Evolutionary conservation across 2,797 vertebrate genomes (phyloP), one percentile per base, ranked within the genome.

Genomic region (Karalla daura): DNA sequence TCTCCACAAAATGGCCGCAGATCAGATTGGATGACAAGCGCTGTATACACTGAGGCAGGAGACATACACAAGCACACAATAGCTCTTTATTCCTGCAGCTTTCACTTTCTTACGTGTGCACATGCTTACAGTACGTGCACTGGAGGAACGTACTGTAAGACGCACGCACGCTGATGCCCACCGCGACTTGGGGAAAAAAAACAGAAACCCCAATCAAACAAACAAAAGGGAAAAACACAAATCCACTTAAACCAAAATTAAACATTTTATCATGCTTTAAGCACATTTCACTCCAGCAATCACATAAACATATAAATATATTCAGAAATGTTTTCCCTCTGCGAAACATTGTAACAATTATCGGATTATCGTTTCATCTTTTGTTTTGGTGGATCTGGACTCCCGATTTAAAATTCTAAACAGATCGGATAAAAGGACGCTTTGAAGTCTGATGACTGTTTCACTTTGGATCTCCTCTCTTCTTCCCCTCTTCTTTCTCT

Each of bases 181-280:
- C 49, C 23, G 40, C 41, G 66, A 63, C 56, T 72, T 2, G 28
- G n/a, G n/a, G n/a, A 30, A 30, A 30, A 30, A 30, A 69, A 41
- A 62, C 78, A 53, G 63, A 70, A 49, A 47, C 13, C 23, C 39
- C 44, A 33, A 45, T 69, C 58, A 53, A 72, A 86, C 79, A 87
- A 87, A 85, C 77, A 75, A 81, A 80, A 52, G 63, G 33, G 66
- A 62, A 71, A 76, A 64, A 66, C 63, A 64, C 56, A 85, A 84
- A 89, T 83, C 81, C 65, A 66, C 47, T 81, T 80, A 76, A 86
- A 86, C 76, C 28, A 1, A 85, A 88, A 79, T 89, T 78, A 89
- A 90, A 90, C 85, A 89, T 83, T 81, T 86, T 82, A 89, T 84
- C 70, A 74, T 88, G 86, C 88, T 90, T 89, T 82, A 86, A 89